These are phyloP conservation scores for Drosophila persimilis DNA, from an alignment of 1,140 invertebrate species.

Conservation along the genomic window DNA sequence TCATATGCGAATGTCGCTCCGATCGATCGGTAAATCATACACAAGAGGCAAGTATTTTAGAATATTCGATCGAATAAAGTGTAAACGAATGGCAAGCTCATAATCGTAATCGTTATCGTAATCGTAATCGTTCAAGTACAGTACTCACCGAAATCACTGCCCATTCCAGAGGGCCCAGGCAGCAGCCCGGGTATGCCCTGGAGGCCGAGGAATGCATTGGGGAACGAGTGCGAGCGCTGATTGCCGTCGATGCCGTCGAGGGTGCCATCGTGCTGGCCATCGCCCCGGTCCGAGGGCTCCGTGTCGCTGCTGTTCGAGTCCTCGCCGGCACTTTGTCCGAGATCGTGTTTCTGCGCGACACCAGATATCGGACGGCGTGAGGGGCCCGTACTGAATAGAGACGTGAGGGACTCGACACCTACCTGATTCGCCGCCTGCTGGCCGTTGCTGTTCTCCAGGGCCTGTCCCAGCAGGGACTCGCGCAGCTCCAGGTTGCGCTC, in stretches of 20 bases:
- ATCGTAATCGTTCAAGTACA: slow-evolving; percentile 78
- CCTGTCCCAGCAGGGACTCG: slow-evolving; percentile 89
- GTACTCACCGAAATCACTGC: slow-evolving; percentile 92
- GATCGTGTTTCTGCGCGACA: slow-evolving; percentile 61
- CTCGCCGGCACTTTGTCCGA: slow-evolving; percentile 89
- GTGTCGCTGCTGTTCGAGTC: slow-evolving; percentile 89
- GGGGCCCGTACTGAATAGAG: too few relatives aligned
- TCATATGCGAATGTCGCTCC: slow-evolving; percentile 57
- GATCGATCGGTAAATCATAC: slow-evolving; percentile 65
- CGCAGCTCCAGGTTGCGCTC: slow-evolving; percentile 85
- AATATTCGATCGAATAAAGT: slow-evolving; percentile 41
- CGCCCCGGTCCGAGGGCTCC: slow-evolving; percentile 87
- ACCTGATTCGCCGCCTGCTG: slow-evolving; percentile 69
- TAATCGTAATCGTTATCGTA: slow-evolving; percentile 5
- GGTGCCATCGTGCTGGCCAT: slow-evolving; percentile 82
- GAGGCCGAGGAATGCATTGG: slow-evolving; percentile 88
- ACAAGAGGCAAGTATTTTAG: slow-evolving; percentile 70
- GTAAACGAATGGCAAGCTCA: slow-evolving; percentile 53
- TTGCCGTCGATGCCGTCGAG: slow-evolving; percentile 84
- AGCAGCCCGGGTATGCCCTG: slow-evolving; percentile 90
- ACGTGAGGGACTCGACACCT: background rate
- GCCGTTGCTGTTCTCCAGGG: slow-evolving; percentile 85
- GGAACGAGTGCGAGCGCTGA: slow-evolving; percentile 87
- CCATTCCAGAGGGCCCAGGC: slow-evolving; percentile 92
- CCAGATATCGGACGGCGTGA: background rate